These are phyloP conservation scores for Sorex araneus DNA, from an alignment of 2,113 vertebrate species.

Conservation along the genomic window DNA sequence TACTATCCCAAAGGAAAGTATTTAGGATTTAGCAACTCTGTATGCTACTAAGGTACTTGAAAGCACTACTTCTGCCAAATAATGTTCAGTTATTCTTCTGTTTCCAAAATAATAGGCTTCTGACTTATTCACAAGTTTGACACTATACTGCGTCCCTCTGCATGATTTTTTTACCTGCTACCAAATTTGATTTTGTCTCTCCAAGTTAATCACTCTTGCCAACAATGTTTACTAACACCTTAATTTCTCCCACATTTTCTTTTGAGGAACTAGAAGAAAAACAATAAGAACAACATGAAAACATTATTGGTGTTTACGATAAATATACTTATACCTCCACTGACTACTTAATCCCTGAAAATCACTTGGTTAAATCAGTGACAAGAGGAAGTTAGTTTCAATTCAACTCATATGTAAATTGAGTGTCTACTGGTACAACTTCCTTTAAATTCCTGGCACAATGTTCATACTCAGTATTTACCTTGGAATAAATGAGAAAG, in stretches of 20 bases:
- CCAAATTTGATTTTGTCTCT: neutral
- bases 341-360: slow-evolving; percentile 1
- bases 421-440: neutral
- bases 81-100: neutral
- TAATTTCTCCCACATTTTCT: neutral
- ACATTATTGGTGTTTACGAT: neutral
- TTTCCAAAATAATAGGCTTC: slow-evolving; percentile 36
- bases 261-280: neutral
- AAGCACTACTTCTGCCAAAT: neutral
- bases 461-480: neutral
- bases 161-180: neutral
- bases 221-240: neutral
- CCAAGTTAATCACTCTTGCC: neutral
- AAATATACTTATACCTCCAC: neutral
- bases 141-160: neutral
- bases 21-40: slow-evolving; percentile 11
- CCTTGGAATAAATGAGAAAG: neutral
- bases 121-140: slow-evolving; percentile 19
- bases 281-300: neutral
- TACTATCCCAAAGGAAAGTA: slow-evolving; percentile 14
- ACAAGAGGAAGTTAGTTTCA: neutral
- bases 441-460: neutral
- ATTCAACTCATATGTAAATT: neutral
- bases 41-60: neutral
- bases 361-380: neutral